phyloP scores from a whole-genome alignment of 2,113 vertebrate species.

The Chloropsis cyanopogon region DNA sequence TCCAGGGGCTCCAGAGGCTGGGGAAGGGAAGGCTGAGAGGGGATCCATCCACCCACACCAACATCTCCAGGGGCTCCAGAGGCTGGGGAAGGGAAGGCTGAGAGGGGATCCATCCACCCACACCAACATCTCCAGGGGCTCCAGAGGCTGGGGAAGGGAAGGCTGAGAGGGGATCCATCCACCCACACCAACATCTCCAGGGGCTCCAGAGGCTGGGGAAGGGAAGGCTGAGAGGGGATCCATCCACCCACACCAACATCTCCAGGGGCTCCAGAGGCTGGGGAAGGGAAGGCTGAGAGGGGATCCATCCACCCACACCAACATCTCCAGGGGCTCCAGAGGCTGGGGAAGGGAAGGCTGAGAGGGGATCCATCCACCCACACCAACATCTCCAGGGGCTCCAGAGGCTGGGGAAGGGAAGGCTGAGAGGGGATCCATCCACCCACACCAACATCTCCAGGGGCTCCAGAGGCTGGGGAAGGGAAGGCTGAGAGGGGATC shows the following conservation, averaged over 20 bases:
- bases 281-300: too few species aligned
- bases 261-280: neutral
- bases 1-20: neutral
- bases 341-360: neutral
- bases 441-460: neutral
- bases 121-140: neutral
- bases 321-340: neutral
- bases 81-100: neutral
- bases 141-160: neutral
- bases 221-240: neutral
- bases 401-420: neutral
- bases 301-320: neutral
- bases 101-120: neutral
- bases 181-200: neutral
- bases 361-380: neutral
- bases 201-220: neutral
- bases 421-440: neutral
- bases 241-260: neutral
- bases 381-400: neutral
- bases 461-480: neutral
- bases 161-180: neutral
- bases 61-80: neutral
- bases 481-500: neutral
- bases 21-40: too few species aligned
- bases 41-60: neutral